Evolutionary conservation across 2,113 vertebrate genomes (phyloP).

Genomic region (Callipepla squamata): DNA sequence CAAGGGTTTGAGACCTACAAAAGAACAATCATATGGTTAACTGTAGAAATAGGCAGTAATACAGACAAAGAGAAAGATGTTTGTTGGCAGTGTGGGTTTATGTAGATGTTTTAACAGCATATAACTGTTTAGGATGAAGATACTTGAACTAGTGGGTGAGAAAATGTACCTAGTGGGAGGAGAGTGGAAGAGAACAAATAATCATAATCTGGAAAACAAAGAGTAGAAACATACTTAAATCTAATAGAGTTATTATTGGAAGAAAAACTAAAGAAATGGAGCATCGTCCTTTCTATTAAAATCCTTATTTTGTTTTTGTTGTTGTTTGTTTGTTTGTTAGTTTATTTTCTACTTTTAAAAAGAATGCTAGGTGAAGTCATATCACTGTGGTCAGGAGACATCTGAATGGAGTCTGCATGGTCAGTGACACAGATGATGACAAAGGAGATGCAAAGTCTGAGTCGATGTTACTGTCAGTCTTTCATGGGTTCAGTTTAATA

Average conservation of each 20-base stretch:
- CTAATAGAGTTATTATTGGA: not conserved
- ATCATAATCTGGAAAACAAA: not conserved
- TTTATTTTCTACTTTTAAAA: not conserved
- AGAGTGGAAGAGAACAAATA: not conserved
- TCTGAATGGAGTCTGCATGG: not conserved
- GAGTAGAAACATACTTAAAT: not conserved
- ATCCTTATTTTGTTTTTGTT: fast-evolving
- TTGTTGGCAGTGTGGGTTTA: not conserved
- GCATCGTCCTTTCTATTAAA: not conserved
- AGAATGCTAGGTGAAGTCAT: not conserved
- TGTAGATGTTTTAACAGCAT: not conserved
- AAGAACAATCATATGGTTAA: not conserved
- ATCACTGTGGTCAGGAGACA: not conserved
- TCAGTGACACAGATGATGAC: not conserved
- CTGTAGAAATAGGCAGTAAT: not conserved
- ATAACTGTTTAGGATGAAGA: not conserved
- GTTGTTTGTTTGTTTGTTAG: not conserved
- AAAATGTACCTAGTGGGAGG: not conserved
- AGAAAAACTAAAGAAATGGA: not conserved
- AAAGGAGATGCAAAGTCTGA: not conserved
- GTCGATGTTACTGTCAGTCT: not conserved
- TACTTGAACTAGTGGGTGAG: not conserved
- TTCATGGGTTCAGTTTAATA: not conserved
- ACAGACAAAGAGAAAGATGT: not conserved
- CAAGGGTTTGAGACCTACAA: not conserved